Evolutionary conservation across 2,888 invertebrate species (phyloP).

Genomic region (Drosophila austrosaltans): DNA sequence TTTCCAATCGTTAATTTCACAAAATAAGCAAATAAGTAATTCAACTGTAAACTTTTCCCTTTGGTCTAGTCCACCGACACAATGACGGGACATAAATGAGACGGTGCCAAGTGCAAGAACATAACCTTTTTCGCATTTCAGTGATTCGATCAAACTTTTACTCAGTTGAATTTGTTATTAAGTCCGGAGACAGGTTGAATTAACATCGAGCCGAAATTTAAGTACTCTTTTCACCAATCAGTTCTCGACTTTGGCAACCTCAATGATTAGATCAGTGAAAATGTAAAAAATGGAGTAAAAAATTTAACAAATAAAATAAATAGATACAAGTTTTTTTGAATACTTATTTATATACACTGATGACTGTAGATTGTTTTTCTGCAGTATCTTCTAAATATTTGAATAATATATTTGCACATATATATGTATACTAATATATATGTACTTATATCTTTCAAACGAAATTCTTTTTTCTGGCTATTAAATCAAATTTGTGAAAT

Average conservation of each 20-base stretch:
- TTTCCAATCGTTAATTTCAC: conserved; percentile 70
- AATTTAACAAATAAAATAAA: too few species aligned
- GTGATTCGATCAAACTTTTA: conserved; percentile 53
- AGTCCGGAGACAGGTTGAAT: conserved; percentile 31
- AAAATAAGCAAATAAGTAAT: conserved; percentile 67
- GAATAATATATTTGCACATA: too few species aligned
- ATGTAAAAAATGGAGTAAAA: too few species aligned
- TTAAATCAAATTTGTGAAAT: too few species aligned
- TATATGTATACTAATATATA: too few species aligned
- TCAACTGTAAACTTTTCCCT: conserved; percentile 57
- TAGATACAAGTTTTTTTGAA: too few species aligned
- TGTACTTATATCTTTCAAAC: too few species aligned
- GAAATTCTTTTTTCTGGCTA: too few species aligned
- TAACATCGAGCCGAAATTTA: not conserved
- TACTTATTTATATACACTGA: too few species aligned
- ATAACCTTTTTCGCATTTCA: conserved; percentile 64
- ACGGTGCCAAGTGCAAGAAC: conserved; percentile 3
- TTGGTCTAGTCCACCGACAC: conserved; percentile 19
- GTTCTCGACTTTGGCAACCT: not conserved
- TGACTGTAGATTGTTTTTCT: too few species aligned
- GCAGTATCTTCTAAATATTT: too few species aligned
- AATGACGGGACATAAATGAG: conserved; percentile 53
- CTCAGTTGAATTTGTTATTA: conserved; percentile 66
- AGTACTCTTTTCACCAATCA: not conserved
- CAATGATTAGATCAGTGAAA: too few species aligned